Evolutionary conservation across 2,888 invertebrate species (phyloP).

Genomic region (Drosophila paracracens): DNA sequence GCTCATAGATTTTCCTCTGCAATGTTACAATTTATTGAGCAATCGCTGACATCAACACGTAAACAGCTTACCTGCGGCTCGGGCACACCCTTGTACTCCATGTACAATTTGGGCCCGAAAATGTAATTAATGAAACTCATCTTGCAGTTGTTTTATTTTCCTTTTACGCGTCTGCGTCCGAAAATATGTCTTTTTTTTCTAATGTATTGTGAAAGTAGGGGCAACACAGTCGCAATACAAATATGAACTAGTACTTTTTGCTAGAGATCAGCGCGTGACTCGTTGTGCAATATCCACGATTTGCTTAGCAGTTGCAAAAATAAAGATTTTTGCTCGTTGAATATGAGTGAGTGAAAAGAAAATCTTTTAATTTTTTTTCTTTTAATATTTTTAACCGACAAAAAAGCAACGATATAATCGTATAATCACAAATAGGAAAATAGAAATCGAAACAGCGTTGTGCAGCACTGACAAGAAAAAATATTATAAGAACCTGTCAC

Average conservation of each 20-base stretch:
- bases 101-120: constrained; percentile 90
- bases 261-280: constrained; percentile 22
- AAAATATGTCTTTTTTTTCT: constrained; percentile 36
- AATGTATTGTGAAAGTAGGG: constrained; percentile 55
- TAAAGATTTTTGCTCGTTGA: too few species aligned
- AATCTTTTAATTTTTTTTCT: not conserved
- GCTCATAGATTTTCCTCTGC: constrained; percentile 88
- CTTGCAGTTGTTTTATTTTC: constrained; percentile 37
- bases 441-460: not conserved
- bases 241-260: constrained; percentile 35
- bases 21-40: constrained; percentile 47
- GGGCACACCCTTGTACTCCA: constrained; percentile 88
- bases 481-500: not conserved
- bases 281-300: not conserved
- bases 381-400: not conserved
- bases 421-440: not conserved
- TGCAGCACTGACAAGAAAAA: not conserved
- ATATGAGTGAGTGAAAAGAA: not conserved
- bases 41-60: not conserved
- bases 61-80: constrained; percentile 85
- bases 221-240: constrained; percentile 31
- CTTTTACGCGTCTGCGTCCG: constrained; percentile 30
- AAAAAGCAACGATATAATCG: not conserved
- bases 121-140: constrained; percentile 86
- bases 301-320: not conserved